phyloP scores from a whole-genome alignment of 2,888 invertebrate genomes.

The Tachina fera region DNA sequence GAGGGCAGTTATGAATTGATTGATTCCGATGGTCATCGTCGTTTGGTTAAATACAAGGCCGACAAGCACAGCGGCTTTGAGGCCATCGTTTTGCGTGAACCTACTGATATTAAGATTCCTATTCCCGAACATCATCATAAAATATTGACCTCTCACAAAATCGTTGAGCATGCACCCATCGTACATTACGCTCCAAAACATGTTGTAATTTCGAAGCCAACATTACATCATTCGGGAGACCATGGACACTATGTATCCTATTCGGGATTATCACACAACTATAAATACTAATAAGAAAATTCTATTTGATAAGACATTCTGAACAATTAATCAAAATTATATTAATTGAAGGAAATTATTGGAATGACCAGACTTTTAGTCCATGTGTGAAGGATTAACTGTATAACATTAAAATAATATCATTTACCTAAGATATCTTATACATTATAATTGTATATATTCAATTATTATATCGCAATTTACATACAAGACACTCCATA shows the following conservation, averaged over 20 bases:
- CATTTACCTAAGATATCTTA: conserved; percentile 52
- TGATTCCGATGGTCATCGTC: conserved; percentile 84
- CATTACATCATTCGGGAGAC: conserved; percentile 37
- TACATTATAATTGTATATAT: conserved; percentile 9
- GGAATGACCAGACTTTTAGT: conserved; percentile 44
- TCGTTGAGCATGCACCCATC: conserved; percentile 74
- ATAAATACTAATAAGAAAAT: conserved; percentile 75
- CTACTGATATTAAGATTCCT: conserved; percentile 82
- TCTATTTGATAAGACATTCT: background rate
- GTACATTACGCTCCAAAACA: conserved; percentile 75
- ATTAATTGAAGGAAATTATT: conserved; percentile 30
- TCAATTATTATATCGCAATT: background rate
- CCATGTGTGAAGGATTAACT: conserved; percentile 20
- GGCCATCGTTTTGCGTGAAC: conserved; percentile 84
- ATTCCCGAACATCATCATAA: conserved; percentile 75
- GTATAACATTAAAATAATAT: conserved; percentile 50
- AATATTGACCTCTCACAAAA: conserved; percentile 74
- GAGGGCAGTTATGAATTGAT: conserved; percentile 84
- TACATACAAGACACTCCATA: background rate
- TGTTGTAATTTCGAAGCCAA: conserved; percentile 21
- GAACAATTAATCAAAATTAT: conserved; percentile 9
- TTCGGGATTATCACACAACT: conserved; percentile 76
- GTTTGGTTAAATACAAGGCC: conserved; percentile 84
- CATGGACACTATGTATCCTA: conserved; percentile 77
- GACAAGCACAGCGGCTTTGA: conserved; percentile 85